A percentile compares a stretch with the other conserved stretches of the same genome.
These are phyloP conservation scores for Todiramphus saurophagus DNA, from an alignment of 2,113 vertebrate genomes.

Conservation along the genomic window DNA sequence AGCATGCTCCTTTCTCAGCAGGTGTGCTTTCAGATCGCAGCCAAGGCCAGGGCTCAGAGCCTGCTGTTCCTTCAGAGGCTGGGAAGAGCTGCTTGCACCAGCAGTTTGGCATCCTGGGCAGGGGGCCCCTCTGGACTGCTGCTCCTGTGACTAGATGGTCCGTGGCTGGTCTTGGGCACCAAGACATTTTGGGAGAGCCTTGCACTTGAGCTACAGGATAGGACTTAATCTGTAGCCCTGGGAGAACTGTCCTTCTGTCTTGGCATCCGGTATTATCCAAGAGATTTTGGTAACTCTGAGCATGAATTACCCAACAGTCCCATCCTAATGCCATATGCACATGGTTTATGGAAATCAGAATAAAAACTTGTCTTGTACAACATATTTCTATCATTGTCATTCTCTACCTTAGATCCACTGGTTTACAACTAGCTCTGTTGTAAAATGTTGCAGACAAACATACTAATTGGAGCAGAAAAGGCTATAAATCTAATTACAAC, in stretches of 20 bases:
- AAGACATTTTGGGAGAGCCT: background rate
- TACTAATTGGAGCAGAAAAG: background rate
- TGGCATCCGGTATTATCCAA: background rate
- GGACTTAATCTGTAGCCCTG: background rate
- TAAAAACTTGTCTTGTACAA: background rate
- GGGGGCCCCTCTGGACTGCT: too few relatives aligned
- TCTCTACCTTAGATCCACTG: background rate
- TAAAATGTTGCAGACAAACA: background rate
- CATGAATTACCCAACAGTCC: background rate
- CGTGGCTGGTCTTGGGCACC: background rate
- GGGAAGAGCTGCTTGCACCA: accelerated
- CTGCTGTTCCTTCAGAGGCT: background rate
- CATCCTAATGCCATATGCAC: background rate
- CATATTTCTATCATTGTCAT: background rate
- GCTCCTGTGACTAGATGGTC: background rate
- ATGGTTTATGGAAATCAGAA: background rate
- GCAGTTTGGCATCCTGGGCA: too few relatives aligned
- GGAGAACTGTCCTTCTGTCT: background rate
- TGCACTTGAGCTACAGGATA: background rate
- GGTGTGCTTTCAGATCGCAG: accelerated
- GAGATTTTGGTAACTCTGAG: background rate
- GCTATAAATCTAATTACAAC: background rate
- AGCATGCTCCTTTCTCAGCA: background rate
- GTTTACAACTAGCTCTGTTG: background rate
- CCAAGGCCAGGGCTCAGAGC: background rate